Conservation (phyloP, 2,888 invertebrate species). For the Luperina nickerlii region DNA sequence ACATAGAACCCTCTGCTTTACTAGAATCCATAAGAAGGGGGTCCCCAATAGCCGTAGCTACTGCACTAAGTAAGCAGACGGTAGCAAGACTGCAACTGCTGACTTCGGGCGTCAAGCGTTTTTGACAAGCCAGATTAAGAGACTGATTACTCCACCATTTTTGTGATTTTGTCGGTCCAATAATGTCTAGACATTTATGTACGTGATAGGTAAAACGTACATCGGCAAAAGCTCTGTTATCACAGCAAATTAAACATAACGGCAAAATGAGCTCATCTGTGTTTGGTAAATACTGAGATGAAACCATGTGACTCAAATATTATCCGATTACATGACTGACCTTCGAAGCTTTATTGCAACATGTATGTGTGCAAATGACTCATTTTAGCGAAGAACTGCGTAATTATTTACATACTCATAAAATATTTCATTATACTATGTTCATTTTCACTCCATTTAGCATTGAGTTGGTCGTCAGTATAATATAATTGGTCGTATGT, state of each 20-base stretch:
- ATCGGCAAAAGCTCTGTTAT: conserved; percentile 28
- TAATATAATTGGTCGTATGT: not conserved
- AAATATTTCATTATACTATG: conserved; percentile 38
- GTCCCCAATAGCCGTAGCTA: not conserved
- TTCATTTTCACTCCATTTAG: conserved; percentile 37
- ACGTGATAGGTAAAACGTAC: conserved; percentile 6
- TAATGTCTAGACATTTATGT: conserved; percentile 16
- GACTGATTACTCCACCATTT: not conserved
- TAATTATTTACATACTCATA: conserved; percentile 40
- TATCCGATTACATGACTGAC: conserved; percentile 54
- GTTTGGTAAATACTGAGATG: conserved; percentile 53
- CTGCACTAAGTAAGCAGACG: not conserved
- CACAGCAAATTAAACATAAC: conserved; percentile 59
- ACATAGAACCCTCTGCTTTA: not conserved
- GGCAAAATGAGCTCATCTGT: conserved; percentile 63
- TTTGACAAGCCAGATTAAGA: not conserved
- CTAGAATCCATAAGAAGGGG: not conserved
- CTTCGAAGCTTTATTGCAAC: conserved; percentile 60
- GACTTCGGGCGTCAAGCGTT: too few species aligned
- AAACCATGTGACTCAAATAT: conserved; percentile 53
- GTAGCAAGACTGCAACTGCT: not conserved
- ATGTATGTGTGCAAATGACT: conserved; percentile 53
- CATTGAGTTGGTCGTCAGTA: conserved; percentile 3
- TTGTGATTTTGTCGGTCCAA: not conserved
- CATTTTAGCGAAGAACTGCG: conserved; percentile 36